Evolutionary conservation across 1,140 invertebrate species (phyloP), one percentile per base, ranked within the genome.

Genomic region (Drosophila insularis): DNA sequence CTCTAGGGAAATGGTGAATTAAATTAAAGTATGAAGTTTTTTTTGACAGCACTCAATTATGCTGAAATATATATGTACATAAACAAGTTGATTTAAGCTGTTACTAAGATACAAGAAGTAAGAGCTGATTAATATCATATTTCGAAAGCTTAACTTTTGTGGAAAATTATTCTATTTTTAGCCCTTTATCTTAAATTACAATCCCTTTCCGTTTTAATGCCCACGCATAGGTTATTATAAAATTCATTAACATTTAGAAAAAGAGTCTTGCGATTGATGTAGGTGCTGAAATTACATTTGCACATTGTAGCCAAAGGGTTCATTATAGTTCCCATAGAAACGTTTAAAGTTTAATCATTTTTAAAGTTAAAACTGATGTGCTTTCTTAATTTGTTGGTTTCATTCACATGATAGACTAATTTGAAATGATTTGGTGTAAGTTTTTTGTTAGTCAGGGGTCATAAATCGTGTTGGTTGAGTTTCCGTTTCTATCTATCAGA

Each of bases 401-500:
- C 10, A 21, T 50, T 50, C 43, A 21, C 19, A 21, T 50, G 2
- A 17, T 50, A 21, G 43, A 3, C 17, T 50, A 50, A 50, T 50
- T 50, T 50, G 11, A 10, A 1, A 21, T 50, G 43, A 50, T 50
- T 50, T 21, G 43, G 17, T 50, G 2, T 2, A 10, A 17, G 8
- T 50, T 32, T 50, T 11, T 50, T 21, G 8, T 50, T 21, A 21
- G 8, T 50, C 17, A n/a, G 11, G 2, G 43, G 17, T 50, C 43
- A 50, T 50, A 50, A 50, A 50, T 50, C 43, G 10, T 21, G 43
- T 50, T 50, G 43, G 43, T 50, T 11, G 43, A 50, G 43, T 50
- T 50, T 50, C 43, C 17, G 43, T 19, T 50, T 50, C 43, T 50
- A 50, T 55, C 53, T 23, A 55, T 31, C 53, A 55, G 53, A 50